Evolutionary conservation across 2,888 invertebrate species (phyloP).

Genomic region (Caenorhabditis japonica): DNA sequence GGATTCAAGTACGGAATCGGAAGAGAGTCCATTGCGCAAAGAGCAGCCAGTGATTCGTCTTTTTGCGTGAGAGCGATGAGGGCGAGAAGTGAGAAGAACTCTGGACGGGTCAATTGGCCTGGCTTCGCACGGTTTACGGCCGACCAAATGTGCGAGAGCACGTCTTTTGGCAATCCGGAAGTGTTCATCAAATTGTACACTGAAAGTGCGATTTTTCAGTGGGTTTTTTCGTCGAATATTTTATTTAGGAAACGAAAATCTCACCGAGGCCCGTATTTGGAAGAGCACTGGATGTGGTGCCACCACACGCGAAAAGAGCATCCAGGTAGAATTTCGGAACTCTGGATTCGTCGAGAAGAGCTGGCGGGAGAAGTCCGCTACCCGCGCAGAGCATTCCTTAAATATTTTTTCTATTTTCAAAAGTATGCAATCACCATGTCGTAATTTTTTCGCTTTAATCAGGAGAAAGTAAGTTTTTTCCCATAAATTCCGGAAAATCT

Average conservation of each 20-base stretch:
- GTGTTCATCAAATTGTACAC: constrained; percentile 79
- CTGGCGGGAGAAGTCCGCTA: constrained; percentile 73
- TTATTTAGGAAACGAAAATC: background rate
- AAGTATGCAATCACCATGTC: too few species aligned
- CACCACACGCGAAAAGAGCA: constrained; percentile 69
- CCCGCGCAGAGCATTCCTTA: constrained; percentile 61
- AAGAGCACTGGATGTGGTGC: constrained; percentile 55
- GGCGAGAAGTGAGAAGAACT: constrained; percentile 79
- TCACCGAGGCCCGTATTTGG: constrained; percentile 69
- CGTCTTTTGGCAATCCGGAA: constrained; percentile 78
- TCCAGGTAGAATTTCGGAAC: constrained; percentile 74
- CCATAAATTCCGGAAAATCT: too few species aligned
- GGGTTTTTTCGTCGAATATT: background rate
- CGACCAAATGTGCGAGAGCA: constrained; percentile 79
- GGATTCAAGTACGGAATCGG: constrained; percentile 70
- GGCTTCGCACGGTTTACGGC: constrained; percentile 79
- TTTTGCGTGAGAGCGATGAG: constrained; percentile 79
- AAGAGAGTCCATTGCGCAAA: constrained; percentile 65
- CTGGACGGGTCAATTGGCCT: constrained; percentile 78
- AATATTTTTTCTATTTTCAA: constrained; percentile 10
- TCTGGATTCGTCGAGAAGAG: constrained; percentile 67
- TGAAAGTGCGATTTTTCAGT: constrained; percentile 41
- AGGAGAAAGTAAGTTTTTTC: too few species aligned
- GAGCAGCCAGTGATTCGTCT: constrained; percentile 68
- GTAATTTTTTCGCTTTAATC: constrained; percentile 11